phyloP scores from a whole-genome alignment of 2,888 invertebrate genomes.

The Eupithecia vulgata region DNA sequence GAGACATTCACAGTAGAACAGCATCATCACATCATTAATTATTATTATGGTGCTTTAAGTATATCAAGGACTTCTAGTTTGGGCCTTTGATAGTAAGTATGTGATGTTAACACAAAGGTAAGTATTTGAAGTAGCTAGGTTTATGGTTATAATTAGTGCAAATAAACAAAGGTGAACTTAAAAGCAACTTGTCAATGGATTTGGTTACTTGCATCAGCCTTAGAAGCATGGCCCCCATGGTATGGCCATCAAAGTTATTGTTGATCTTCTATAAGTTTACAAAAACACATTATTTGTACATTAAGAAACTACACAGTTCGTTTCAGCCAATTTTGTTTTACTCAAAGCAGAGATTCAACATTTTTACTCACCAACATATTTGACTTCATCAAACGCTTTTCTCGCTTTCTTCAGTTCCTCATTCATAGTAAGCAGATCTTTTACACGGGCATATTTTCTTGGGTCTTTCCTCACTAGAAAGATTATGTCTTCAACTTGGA shows the following conservation, averaged over 20 bases:
- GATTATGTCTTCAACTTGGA: constrained; percentile 99
- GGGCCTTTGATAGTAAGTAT: not conserved
- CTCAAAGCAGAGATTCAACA: constrained; percentile 23
- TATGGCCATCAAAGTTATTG: constrained; percentile 74
- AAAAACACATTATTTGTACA: constrained; percentile 51
- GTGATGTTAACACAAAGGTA: not conserved
- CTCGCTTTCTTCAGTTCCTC: constrained; percentile 99
- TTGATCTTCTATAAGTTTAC: constrained; percentile 80
- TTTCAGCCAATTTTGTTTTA: not conserved
- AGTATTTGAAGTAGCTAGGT: not conserved
- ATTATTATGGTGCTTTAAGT: not conserved
- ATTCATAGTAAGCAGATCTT: constrained; percentile 98
- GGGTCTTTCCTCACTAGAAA: constrained; percentile 97
- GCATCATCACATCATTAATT: not conserved
- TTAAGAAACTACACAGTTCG: constrained; percentile 7
- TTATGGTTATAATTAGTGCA: constrained; percentile 7
- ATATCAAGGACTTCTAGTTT: not conserved
- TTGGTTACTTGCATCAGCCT: constrained; percentile 81
- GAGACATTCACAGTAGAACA: not conserved
- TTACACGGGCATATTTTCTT: constrained; percentile 98
- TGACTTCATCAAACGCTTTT: constrained; percentile 99
- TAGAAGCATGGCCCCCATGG: constrained; percentile 73
- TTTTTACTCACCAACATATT: constrained; percentile 92
- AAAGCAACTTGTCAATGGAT: constrained; percentile 70
- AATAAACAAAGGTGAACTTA: constrained; percentile 58